Evolutionary conservation across 2,888 invertebrate species (phyloP), one percentile per base, ranked within the genome.

Genomic region (Pachliopta kotzebuea): DNA sequence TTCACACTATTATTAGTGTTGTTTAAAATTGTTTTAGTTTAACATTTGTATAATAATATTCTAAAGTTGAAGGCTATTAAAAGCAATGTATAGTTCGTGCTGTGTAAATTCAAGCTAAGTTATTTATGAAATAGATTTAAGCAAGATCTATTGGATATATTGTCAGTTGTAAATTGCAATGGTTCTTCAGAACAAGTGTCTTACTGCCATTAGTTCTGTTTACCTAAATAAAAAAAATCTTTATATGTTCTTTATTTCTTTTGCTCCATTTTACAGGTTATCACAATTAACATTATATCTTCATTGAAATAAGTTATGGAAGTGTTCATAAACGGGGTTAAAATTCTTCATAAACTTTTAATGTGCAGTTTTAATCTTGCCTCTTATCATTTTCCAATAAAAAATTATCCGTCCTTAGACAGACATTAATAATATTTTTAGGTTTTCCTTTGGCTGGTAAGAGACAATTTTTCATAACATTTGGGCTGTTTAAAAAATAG

Each of bases 41-140:
- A 49, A 49, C 7, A 20, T 9, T 49, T 49, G 18, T 49, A 49
- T 6, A 6, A 49, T 49, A 49, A 49, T 0, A 23, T 45, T 37
- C 53, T 23, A 42, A 54, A 18, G 42, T n/a, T 56, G 37, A 64
- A 63, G 58, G 59, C 50, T 57, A 53, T 53, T 42, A 63, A 49
- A 18, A 69, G 68, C 67, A 67, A 70, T 71, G 69, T 75, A 20
- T 49, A 49, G 75, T 76, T 70, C 74, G 74, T 80, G 83, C 84
- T 83, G 81, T 88, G 83, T 88, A 86, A 76, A 84, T 79, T 77
- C 78, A 83, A 69, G 84, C 84, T 84, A 85, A 87, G 81, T 88
- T 89, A 89, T 89, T 89, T 88, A 89, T 88, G 80, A 78, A 72
- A 74, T 86, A 87, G 80, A 68, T 75, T 58, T 82, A 84, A 80